phyloP scores from a whole-genome alignment of 2,888 invertebrate genomes.

The Campoplex capitator region DNA sequence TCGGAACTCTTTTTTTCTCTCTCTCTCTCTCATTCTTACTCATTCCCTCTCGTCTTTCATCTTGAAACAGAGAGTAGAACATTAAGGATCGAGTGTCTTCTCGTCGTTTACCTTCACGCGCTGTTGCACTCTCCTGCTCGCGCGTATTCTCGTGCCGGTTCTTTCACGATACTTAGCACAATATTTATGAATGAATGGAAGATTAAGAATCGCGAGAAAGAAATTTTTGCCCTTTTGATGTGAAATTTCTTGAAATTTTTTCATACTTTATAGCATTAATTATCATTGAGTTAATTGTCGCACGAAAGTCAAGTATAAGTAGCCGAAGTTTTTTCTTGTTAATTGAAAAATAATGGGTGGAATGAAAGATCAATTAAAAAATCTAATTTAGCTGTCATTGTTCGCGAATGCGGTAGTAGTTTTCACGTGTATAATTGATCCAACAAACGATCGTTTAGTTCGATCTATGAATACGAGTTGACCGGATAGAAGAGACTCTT shows the following conservation, averaged over 20 bases:
- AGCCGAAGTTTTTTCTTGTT: not conserved
- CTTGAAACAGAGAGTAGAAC: slow-evolving; percentile 42
- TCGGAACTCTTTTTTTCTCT: slow-evolving; percentile 35
- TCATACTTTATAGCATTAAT: not conserved
- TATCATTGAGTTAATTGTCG: not conserved
- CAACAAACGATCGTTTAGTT: slow-evolving; percentile 2
- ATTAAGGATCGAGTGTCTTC: slow-evolving; percentile 60
- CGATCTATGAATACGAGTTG: slow-evolving; percentile 31
- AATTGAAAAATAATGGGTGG: not conserved
- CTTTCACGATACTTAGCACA: slow-evolving; percentile 43
- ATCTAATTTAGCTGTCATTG: not conserved
- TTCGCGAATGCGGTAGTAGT: not conserved
- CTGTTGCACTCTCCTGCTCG: slow-evolving; percentile 33
- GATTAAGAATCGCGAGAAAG: slow-evolving; percentile 27
- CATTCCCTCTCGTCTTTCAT: slow-evolving; percentile 34
- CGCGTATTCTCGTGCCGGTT: slow-evolving; percentile 14
- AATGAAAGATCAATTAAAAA: not conserved
- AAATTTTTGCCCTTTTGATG: not conserved
- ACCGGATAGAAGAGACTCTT: slow-evolving; percentile 31
- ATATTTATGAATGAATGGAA: slow-evolving; percentile 51
- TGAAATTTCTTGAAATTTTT: not conserved
- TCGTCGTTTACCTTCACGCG: slow-evolving; percentile 62
- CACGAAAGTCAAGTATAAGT: not conserved
- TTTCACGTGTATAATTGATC: not conserved
- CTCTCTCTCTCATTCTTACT: not conserved